Evolutionary conservation across 2,888 invertebrate genomes (phyloP), one percentile per base, ranked within the genome.

Genomic region (Gordius sp.): DNA sequence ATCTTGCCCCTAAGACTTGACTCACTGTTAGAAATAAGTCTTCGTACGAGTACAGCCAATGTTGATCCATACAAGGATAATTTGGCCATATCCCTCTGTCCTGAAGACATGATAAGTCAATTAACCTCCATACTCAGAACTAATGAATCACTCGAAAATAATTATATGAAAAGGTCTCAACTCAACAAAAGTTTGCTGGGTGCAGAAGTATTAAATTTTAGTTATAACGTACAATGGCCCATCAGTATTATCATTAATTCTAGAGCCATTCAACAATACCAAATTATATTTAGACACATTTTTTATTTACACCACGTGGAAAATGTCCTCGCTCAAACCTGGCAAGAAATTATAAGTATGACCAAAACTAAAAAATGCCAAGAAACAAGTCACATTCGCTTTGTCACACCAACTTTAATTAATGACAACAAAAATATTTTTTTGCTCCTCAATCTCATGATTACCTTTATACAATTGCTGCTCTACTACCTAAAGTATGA

Each of bases 401-500:
- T n/a, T n/a, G n/a, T n/a, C n/a, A n/a, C n/a, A n/a, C n/a, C n/a
- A n/a, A n/a, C n/a, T n/a, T n/a, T n/a, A n/a, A n/a, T n/a, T n/a
- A n/a, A n/a, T n/a, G n/a, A n/a, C n/a, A n/a, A 33, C 39, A 33
- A n/a, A 33, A n/a, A n/a, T 33, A 33, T 33, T 13, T 47, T 13
- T 23, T 4, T 20, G 4, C 16, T 20, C 16, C 20, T 47, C 4
- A 8, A 47, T 23, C 4, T 4, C 4, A 47, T 47, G 47, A 8
- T 47, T 4, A 4, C 20, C 4, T 47, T 47, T 23, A 23, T 20
- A 4, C 8, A 47, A 20, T 4, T 4, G 4, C 20, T 47, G 47
- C 47, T 47, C 13, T 47, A n/a, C 20, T 20, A 47, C 20, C 47
- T 47, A 13, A 47, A 47, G 20, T 47, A 47, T 23, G 47, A 47